A percentile compares a stretch with the other conserved stretches of the same genome.
phyloP scores from a whole-genome alignment of 2,888 invertebrate species.

The Selenia dentaria region DNA sequence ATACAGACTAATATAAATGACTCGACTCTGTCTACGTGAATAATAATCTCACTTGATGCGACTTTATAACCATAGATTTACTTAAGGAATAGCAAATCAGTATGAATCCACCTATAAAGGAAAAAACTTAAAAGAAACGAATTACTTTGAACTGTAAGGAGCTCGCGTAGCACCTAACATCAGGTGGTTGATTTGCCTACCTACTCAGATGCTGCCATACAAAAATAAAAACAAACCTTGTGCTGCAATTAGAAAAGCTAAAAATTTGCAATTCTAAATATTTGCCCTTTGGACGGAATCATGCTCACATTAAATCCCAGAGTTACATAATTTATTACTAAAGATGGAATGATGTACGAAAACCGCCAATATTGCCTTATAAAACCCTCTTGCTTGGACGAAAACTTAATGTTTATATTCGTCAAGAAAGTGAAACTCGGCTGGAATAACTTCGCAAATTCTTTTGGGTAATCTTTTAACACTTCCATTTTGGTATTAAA shows the following conservation, averaged over 20 bases:
- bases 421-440: constrained; percentile 35
- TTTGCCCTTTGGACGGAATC: constrained; percentile 18
- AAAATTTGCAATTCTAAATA: constrained; percentile 32
- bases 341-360: constrained; percentile 26
- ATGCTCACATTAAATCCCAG: constrained; percentile 25
- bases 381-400: constrained; percentile 26
- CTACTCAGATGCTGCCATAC: background rate
- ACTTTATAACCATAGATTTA: no score
- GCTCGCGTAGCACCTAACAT: background rate
- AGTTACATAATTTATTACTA: constrained; percentile 24
- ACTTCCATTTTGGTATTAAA: constrained; percentile 30
- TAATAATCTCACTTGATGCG: no score
- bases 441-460: constrained; percentile 36
- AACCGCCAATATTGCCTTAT: constrained; percentile 37
- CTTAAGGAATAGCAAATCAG: no score
- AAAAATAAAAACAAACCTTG: constrained; percentile 31
- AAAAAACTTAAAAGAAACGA: no score
- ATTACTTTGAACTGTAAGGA: no score
- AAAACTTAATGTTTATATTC: constrained; percentile 37
- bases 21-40: no score
- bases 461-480: constrained; percentile 40
- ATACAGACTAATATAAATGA: no score
- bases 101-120: no score
- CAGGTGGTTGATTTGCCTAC: background rate
- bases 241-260: constrained; percentile 31